Conservation (phyloP, 1,140 invertebrate species). For the Achatina immaculata region DNA sequence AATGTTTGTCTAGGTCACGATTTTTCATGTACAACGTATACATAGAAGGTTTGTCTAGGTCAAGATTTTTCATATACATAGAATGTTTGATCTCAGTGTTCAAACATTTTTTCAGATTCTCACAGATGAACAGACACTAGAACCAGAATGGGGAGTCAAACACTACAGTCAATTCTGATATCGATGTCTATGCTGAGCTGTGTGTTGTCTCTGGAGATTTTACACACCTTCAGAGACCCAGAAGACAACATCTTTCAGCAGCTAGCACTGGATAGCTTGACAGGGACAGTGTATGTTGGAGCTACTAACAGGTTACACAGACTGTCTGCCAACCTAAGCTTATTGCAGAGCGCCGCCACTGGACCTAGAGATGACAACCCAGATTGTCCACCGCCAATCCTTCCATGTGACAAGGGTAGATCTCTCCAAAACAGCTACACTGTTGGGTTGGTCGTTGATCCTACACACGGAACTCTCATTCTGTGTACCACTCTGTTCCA, state of each 20-base stretch:
- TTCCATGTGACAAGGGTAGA: constrained; percentile 48
- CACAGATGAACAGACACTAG: not conserved
- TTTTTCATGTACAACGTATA: too few relatives aligned
- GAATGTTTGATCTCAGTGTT: too few relatives aligned
- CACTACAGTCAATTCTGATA: not conserved
- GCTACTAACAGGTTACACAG: constrained; percentile 94
- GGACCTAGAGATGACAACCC: constrained; percentile 91
- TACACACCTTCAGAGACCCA: constrained; percentile 47
- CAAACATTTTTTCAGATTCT: not conserved
- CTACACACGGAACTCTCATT: constrained; percentile 88
- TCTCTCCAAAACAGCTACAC: constrained; percentile 91
- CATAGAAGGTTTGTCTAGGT: too few relatives aligned
- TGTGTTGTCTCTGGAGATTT: constrained; percentile 28
- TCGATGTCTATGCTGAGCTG: not conserved
- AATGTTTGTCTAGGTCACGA: too few relatives aligned
- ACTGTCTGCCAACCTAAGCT: constrained; percentile 85
- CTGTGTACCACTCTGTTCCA: constrained; percentile 90
- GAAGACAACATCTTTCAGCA: constrained; percentile 43
- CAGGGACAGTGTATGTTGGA: constrained; percentile 92
- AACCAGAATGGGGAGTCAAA: not conserved
- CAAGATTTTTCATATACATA: too few relatives aligned
- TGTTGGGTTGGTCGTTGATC: constrained; percentile 95
- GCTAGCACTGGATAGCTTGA: constrained; percentile 79
- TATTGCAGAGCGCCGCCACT: constrained; percentile 84
- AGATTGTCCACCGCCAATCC: constrained; percentile 80